A percentile compares a stretch with the other conserved stretches of the same genome.
Evolutionary conservation across 2,113 vertebrate species (phyloP).

Genomic region (Anoplopoma fimbria): DNA sequence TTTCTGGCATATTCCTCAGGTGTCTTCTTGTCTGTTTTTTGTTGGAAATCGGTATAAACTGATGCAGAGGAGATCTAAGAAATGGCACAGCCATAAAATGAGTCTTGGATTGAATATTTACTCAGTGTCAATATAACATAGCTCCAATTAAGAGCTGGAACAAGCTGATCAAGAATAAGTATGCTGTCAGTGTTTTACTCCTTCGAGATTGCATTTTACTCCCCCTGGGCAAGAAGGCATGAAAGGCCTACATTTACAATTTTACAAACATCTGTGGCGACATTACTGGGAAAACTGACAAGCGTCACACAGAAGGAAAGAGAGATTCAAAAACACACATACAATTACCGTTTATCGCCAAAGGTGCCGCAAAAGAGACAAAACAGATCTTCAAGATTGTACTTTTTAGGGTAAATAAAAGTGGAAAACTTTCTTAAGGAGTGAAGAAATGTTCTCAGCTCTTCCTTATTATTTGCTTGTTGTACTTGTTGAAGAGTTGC

Average conservation of each 20-base stretch:
- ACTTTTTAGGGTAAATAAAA: not conserved
- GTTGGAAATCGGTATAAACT: not conserved
- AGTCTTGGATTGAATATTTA: not conserved
- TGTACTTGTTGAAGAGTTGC: not conserved
- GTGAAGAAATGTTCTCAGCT: too few relatives aligned
- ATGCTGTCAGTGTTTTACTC: not conserved
- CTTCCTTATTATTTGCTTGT: not conserved
- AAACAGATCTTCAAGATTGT: too few relatives aligned
- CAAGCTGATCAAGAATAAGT: not conserved
- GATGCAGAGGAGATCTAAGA: not conserved
- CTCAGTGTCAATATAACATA: not conserved
- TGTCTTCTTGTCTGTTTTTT: constrained; percentile 17
- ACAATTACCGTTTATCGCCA: not conserved
- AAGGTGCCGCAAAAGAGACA: not conserved
- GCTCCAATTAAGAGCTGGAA: not conserved
- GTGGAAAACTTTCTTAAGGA: too few relatives aligned
- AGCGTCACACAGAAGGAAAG: too few relatives aligned
- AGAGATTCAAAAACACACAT: too few relatives aligned
- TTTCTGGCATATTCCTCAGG: constrained; percentile 17
- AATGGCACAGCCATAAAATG: not conserved
- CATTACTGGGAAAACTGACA: too few relatives aligned
- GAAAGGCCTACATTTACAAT: not conserved
- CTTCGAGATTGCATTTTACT: too few relatives aligned
- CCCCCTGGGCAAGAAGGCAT: too few relatives aligned
- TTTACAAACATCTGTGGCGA: not conserved